A percentile compares a stretch with the other conserved stretches of the same genome.
phyloP scores from a whole-genome alignment of 2,113 vertebrate species.

The Himantopus leucocephalus region DNA sequence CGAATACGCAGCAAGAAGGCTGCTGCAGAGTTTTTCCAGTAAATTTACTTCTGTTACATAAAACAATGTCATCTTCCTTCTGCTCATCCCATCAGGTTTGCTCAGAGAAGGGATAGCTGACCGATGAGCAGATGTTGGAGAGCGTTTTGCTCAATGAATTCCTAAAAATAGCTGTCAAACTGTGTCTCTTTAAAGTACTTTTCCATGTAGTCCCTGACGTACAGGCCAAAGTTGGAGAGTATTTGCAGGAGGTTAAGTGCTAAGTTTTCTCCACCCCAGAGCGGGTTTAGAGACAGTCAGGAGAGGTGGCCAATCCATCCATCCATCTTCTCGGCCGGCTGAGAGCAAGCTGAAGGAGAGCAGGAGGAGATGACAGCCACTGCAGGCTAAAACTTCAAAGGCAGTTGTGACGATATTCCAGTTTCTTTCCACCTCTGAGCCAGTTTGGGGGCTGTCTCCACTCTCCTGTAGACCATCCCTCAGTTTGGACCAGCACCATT shows the following conservation, averaged over 20 bases:
- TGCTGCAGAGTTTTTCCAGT: constrained; percentile 34
- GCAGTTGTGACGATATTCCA: neutral
- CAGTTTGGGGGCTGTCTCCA: neutral
- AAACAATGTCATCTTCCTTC: constrained; percentile 53
- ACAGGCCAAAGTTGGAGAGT: neutral
- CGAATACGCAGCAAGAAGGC: neutral
- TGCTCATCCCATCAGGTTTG: constrained; percentile 21
- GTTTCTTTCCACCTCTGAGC: neutral
- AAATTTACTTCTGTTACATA: constrained; percentile 55
- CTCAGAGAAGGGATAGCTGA: constrained; percentile 43
- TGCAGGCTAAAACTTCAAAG: neutral
- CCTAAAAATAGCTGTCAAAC: constrained; percentile 52
- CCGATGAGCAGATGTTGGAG: constrained; percentile 59
- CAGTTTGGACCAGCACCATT: neutral
- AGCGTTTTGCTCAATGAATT: constrained; percentile 41
- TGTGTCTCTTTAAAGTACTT: constrained; percentile 47
- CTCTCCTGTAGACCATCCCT: neutral
- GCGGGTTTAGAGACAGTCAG: neutral
- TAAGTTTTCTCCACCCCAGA: constrained; percentile 26
- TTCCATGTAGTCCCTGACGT: constrained; percentile 60
- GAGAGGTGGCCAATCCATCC: neutral
- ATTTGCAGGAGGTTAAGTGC: constrained; percentile 29
- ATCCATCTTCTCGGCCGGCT: neutral
- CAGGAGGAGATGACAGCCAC: neutral
- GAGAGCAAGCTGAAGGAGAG: neutral